phyloP scores from a whole-genome alignment of 2,113 vertebrate genomes.

The Prionailurus bengalensis region DNA sequence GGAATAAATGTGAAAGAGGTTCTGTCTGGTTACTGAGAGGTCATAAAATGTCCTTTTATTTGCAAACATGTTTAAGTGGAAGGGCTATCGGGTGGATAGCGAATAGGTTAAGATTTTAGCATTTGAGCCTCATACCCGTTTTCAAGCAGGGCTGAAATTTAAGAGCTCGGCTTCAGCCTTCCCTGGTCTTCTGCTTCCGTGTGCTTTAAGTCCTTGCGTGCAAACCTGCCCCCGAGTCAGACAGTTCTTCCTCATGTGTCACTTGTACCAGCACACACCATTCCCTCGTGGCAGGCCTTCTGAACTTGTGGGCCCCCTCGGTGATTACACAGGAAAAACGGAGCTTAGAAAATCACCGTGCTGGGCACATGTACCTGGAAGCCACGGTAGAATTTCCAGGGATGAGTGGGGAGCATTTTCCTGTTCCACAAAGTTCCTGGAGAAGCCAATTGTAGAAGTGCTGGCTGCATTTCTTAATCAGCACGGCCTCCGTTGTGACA shows the following conservation, averaged over 20 bases:
- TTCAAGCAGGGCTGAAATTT: neutral
- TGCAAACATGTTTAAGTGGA: neutral
- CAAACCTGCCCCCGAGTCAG: neutral
- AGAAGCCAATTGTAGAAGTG: neutral
- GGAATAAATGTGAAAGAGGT: neutral
- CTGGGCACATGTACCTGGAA: neutral
- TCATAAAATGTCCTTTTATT: neutral
- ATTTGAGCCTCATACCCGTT: neutral
- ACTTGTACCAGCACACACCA: accelerated
- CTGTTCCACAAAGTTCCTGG: neutral
- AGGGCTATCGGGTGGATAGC: neutral
- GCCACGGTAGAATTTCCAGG: neutral
- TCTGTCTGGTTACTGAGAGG: neutral
- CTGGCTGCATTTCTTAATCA: neutral
- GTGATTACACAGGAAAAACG: neutral
- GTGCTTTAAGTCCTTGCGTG: neutral
- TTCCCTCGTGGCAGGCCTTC: neutral
- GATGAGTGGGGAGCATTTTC: neutral
- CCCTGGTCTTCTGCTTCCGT: neutral
- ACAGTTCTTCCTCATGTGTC: neutral
- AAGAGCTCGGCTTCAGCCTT: neutral
- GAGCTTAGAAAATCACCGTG: neutral
- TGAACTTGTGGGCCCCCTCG: neutral
- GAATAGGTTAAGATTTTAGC: neutral
- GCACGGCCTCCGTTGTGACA: neutral